phyloP scores from a whole-genome alignment of 2,888 invertebrate species.

The Griposia aprilina region DNA sequence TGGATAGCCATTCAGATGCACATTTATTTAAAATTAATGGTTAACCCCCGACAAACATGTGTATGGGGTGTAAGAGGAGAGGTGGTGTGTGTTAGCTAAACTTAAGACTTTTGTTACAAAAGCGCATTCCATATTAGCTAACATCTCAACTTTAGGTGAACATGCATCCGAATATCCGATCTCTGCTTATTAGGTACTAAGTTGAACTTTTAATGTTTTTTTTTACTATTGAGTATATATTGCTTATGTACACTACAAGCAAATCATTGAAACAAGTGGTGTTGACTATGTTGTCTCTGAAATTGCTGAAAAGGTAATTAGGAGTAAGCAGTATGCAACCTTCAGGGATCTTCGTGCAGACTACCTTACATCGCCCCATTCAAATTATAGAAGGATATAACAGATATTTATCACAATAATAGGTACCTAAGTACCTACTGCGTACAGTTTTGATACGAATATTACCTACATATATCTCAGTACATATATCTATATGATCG shows the following conservation, averaged over 20 bases:
- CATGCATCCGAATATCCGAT: too few species aligned
- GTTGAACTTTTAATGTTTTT: too few species aligned
- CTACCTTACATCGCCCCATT: background rate
- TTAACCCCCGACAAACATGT: too few species aligned
- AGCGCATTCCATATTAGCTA: too few species aligned
- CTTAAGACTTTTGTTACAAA: too few species aligned
- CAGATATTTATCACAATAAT: background rate
- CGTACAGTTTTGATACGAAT: background rate
- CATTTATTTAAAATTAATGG: too few species aligned
- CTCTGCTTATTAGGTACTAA: too few species aligned
- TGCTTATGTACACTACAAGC: background rate
- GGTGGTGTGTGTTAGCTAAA: too few species aligned
- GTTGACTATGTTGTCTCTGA: background rate
- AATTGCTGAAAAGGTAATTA: background rate
- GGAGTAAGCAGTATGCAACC: background rate
- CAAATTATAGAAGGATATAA: background rate
- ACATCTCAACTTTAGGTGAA: too few species aligned
- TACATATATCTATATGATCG: background rate
- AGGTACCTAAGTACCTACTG: background rate
- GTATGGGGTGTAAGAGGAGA: too few species aligned
- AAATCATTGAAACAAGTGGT: background rate
- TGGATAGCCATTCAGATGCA: too few species aligned
- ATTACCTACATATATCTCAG: slow-evolving; percentile 4
- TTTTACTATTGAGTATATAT: too few species aligned
- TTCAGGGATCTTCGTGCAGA: background rate